Evolutionary conservation across 2,888 invertebrate species (phyloP).

Genomic region (Meta bourneti): DNA sequence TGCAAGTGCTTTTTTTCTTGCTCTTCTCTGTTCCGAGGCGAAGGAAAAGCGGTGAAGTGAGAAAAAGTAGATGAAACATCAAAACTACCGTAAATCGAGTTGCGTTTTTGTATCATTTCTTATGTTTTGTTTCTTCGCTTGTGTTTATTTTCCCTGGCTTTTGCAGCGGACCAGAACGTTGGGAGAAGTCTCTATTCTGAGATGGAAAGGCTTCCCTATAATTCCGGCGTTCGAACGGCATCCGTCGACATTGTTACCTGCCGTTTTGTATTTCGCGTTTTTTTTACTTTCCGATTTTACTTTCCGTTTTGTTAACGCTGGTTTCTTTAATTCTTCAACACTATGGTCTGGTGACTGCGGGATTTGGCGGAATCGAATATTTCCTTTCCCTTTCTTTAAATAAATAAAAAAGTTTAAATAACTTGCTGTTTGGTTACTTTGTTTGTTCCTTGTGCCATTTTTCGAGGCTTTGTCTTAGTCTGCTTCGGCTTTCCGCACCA

Average conservation of each 20-base stretch:
- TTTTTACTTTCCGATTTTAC: background rate
- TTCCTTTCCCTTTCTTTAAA: too few species aligned
- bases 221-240: constrained; percentile 1
- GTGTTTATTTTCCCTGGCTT: background rate
- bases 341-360: too few species aligned
- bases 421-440: too few species aligned
- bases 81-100: constrained; percentile 17
- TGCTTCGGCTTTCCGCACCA: too few species aligned
- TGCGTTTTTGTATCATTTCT: background rate
- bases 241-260: background rate
- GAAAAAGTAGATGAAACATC: constrained; percentile 10
- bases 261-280: background rate
- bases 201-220: constrained; percentile 18
- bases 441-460: too few species aligned
- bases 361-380: too few species aligned
- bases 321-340: background rate
- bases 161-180: constrained; percentile 5
- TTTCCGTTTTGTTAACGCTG: background rate
- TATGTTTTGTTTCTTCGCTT: background rate
- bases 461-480: too few species aligned
- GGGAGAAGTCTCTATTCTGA: constrained; percentile 12
- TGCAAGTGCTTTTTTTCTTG: background rate
- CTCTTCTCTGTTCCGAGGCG: background rate
- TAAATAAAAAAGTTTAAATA: too few species aligned
- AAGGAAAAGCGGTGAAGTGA: constrained; percentile 20